phyloP scores from a whole-genome alignment of 2,113 vertebrate genomes.

The Ceyx melanurus region DNA sequence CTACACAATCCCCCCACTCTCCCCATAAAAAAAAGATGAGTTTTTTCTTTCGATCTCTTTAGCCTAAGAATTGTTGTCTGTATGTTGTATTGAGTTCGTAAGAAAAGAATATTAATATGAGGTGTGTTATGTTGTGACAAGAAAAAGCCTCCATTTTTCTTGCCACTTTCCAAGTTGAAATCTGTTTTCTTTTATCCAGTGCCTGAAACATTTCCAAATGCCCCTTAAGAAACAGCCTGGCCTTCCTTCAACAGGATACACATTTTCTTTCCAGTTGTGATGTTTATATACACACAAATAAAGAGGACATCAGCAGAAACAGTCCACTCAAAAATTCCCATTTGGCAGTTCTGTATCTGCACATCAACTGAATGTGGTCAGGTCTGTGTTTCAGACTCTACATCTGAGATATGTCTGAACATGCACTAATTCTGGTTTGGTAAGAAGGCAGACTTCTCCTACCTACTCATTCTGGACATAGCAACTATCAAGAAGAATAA shows the following conservation, averaged over 20 bases:
- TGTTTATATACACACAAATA: not conserved
- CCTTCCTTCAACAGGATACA: not conserved
- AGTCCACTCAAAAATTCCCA: not conserved
- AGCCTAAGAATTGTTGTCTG: not conserved
- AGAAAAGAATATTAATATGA: not conserved
- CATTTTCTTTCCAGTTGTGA: not conserved
- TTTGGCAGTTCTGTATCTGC: not conserved
- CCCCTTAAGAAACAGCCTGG: not conserved
- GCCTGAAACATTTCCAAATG: not conserved
- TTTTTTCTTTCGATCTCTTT: not conserved
- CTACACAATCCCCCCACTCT: not conserved
- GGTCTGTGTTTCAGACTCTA: not conserved
- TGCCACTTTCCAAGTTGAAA: not conserved
- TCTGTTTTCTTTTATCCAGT: not conserved
- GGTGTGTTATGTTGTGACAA: not conserved
- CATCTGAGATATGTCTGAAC: not conserved
- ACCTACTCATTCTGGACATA: not conserved
- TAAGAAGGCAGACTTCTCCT: not conserved
- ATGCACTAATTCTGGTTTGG: not conserved
- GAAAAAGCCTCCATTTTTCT: not conserved
- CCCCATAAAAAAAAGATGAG: fast-evolving
- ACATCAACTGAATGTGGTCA: not conserved
- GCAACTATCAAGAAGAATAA: not conserved
- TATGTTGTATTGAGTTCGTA: not conserved
- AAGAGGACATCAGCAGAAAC: not conserved